These are phyloP conservation scores for Meteorus colon DNA, from an alignment of 2,888 invertebrate genomes.

Conservation along the genomic window DNA sequence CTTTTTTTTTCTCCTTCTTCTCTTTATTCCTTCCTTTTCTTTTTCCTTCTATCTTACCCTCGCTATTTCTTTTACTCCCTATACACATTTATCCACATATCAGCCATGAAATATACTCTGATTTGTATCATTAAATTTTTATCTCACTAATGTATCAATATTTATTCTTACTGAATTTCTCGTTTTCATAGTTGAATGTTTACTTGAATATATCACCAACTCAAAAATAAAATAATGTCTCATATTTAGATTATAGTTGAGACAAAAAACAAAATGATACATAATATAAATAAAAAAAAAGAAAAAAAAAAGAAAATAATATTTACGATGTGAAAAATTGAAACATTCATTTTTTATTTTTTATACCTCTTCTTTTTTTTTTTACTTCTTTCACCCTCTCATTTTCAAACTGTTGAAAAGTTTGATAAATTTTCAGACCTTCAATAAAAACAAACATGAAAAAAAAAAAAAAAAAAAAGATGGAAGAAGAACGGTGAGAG, in stretches of 20 bases:
- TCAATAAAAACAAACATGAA: constrained; percentile 21
- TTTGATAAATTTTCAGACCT: constrained; percentile 22
- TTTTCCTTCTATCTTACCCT: constrained; percentile 34
- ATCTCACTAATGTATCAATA: not conserved
- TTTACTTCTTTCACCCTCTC: not conserved
- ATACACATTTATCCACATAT: constrained; percentile 13
- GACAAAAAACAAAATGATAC: not conserved
- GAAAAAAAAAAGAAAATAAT: not conserved
- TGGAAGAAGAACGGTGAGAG: too few relatives aligned
- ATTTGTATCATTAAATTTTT: constrained; percentile 8
- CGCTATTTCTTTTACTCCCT: constrained; percentile 28
- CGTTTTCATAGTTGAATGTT: not conserved
- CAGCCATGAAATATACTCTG: not conserved
- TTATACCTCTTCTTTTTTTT: not conserved
- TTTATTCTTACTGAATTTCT: not conserved
- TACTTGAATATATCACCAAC: not conserved
- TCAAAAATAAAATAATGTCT: not conserved
- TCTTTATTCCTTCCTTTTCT: constrained; percentile 22
- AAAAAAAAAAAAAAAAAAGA: not conserved
- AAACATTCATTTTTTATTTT: constrained; percentile 14
- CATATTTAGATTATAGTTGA: not conserved
- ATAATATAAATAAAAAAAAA: not conserved
- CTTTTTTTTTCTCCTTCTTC: constrained; percentile 18
- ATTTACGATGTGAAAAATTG: constrained; percentile 3
- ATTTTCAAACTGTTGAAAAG: constrained; percentile 2